Evolutionary conservation across 30 jellyfish, hydroid and myxozoan genomes (phyloP).

Genomic region (Morbakka virulenta): DNA sequence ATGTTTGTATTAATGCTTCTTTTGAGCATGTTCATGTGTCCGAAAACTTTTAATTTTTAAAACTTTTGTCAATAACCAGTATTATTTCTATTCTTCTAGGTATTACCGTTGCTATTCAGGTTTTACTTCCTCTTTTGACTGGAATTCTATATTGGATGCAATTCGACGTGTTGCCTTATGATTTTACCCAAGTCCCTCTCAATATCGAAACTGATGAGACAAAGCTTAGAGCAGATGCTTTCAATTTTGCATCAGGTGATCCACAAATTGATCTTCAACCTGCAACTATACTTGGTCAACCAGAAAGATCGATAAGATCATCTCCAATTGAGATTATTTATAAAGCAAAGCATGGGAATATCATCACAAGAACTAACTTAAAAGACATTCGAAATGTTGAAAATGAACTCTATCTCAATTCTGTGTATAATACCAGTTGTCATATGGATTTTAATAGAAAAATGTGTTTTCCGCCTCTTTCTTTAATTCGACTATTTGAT

Average conservation of each 20-base stretch:
- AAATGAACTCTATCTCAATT: constrained; percentile 29
- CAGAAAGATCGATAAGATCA: constrained; percentile 70
- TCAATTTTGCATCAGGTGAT: constrained; percentile 81
- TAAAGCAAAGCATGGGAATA: constrained; percentile 8
- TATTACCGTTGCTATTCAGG: constrained; percentile 62
- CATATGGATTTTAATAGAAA: constrained; percentile 25
- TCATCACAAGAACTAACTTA: constrained; percentile 50
- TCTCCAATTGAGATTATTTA: constrained; percentile 82
- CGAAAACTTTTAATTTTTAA: too few species aligned
- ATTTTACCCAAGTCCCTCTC: constrained; percentile 80
- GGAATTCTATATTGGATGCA: constrained; percentile 62
- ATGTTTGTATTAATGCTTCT: too few species aligned
- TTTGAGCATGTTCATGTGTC: too few species aligned
- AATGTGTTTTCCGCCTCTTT: constrained; percentile 69
- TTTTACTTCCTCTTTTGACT: constrained; percentile 61
- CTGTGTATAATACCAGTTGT: constrained; percentile 37
- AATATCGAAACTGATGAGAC: constrained; percentile 89
- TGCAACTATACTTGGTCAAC: constrained; percentile 67
- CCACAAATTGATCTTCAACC: constrained; percentile 75
- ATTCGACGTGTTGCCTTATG: constrained; percentile 84
- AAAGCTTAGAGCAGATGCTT: constrained; percentile 93
- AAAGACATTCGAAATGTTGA: constrained; percentile 46
- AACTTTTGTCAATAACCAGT: too few species aligned
- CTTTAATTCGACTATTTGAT: constrained; percentile 75
- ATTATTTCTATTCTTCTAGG: constrained; percentile 36